Percentiles rank a stretch among this genome's conserved stretches.
Conservation (phyloP, 2,113 vertebrate genomes). For the Cettia cetti region DNA sequence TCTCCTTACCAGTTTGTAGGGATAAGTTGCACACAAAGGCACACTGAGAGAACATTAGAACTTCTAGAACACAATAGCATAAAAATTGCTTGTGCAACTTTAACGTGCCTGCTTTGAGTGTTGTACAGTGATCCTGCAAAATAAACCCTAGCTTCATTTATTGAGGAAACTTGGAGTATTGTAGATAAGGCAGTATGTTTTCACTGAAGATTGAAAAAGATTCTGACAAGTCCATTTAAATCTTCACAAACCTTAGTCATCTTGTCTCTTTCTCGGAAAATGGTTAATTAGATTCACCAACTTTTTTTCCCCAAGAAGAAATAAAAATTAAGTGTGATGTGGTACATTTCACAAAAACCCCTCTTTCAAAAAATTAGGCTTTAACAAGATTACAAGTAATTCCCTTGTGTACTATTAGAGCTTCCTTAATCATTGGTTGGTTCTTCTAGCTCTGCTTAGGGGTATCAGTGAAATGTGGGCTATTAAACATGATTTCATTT, state of each 20-base stretch:
- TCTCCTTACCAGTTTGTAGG: neutral
- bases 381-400: neutral
- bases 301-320: neutral
- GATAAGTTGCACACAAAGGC: neutral
- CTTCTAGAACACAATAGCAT: neutral
- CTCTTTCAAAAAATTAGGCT: neutral
- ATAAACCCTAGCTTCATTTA: neutral
- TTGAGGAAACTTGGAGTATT: neutral
- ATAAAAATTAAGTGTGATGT: neutral
- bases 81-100: neutral
- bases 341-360: neutral
- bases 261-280: neutral
- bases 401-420: neutral
- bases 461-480: neutral
- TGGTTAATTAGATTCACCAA: neutral
- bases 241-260: neutral
- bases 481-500: neutral
- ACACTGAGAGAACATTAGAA: neutral
- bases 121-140: neutral
- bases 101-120: neutral
- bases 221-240: neutral
- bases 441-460: neutral
- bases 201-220: neutral
- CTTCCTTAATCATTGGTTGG: neutral
- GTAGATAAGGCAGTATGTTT: neutral